phyloP scores from a whole-genome alignment of 2,888 invertebrate genomes.

The Orgyia antiqua region DNA sequence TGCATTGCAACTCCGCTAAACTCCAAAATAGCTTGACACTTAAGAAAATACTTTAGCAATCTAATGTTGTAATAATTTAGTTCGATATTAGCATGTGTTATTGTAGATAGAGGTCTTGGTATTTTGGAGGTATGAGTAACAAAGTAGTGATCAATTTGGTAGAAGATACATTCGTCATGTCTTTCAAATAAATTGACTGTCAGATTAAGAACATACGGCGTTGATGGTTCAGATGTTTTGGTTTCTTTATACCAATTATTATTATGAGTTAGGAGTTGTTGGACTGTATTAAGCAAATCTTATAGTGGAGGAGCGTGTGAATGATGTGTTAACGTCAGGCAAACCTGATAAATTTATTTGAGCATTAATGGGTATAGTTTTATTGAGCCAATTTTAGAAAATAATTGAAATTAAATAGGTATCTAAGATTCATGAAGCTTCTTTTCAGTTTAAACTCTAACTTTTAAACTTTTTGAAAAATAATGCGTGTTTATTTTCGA shows the following conservation, averaged over 20 bases:
- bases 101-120: neutral
- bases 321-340: too few relatives aligned
- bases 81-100: conserved; percentile 2
- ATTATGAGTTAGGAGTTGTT: conserved; percentile 11
- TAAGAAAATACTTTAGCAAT: conserved; percentile 1
- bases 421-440: too few relatives aligned
- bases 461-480: too few relatives aligned
- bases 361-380: too few relatives aligned
- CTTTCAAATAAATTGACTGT: conserved; percentile 32
- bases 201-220: conserved; percentile 28
- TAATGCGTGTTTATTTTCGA: too few relatives aligned
- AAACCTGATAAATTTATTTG: too few relatives aligned
- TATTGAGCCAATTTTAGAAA: too few relatives aligned
- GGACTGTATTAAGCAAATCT: conserved; percentile 13
- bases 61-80: neutral
- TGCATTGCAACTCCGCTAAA: conserved; percentile 12
- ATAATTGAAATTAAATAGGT: too few relatives aligned
- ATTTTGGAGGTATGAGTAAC: conserved; percentile 19
- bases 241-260: conserved; percentile 10
- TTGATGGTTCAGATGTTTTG: conserved; percentile 18
- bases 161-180: conserved; percentile 32
- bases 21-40: conserved; percentile 3
- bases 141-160: conserved; percentile 38
- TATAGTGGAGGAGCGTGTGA: too few relatives aligned
- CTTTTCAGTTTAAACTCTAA: too few relatives aligned